Conservation (phyloP, 1,140 invertebrate species). For the Aradophagus sp. region DNA sequence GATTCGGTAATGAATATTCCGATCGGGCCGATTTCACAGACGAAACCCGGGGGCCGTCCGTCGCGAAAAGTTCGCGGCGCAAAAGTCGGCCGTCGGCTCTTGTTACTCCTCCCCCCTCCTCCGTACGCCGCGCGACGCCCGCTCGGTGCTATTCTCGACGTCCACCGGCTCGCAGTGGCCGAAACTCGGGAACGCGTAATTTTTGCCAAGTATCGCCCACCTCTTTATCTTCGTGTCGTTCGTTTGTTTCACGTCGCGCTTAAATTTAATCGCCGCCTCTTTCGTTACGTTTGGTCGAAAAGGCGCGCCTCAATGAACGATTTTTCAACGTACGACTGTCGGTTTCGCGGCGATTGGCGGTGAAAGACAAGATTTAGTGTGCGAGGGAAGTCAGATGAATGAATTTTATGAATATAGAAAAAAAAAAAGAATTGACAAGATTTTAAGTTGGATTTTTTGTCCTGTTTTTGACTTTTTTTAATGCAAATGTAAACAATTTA, state of each 20-base stretch:
- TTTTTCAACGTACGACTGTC: too few relatives aligned
- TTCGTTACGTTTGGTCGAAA: conserved; percentile 7
- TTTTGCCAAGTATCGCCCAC: conserved; percentile 48
- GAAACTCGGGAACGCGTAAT: conserved; percentile 31
- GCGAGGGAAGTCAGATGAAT: too few relatives aligned
- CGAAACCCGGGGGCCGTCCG: too few relatives aligned
- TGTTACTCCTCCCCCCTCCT: conserved; percentile 16
- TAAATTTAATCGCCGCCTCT: conserved; percentile 10
- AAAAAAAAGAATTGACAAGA: too few relatives aligned
- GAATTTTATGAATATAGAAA: too few relatives aligned
- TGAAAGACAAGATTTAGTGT: too few relatives aligned
- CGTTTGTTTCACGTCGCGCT: conserved; percentile 18
- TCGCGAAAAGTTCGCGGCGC: conserved; percentile 15
- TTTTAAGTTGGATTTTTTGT: too few relatives aligned
- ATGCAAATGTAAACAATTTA: too few relatives aligned
- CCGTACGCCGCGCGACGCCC: neutral
- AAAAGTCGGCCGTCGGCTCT: conserved; percentile 34
- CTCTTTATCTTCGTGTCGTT: conserved; percentile 42
- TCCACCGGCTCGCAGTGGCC: conserved; percentile 23
- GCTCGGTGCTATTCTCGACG: conserved; percentile 40
- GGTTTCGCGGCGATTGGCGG: too few relatives aligned
- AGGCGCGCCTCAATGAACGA: conserved; percentile 12
- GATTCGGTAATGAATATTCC: conserved; percentile 3
- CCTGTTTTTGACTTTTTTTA: too few relatives aligned
- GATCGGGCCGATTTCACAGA: too few relatives aligned